These are phyloP conservation scores for Ichneumon xanthorius DNA, from an alignment of 2,888 invertebrate genomes.

Conservation along the genomic window DNA sequence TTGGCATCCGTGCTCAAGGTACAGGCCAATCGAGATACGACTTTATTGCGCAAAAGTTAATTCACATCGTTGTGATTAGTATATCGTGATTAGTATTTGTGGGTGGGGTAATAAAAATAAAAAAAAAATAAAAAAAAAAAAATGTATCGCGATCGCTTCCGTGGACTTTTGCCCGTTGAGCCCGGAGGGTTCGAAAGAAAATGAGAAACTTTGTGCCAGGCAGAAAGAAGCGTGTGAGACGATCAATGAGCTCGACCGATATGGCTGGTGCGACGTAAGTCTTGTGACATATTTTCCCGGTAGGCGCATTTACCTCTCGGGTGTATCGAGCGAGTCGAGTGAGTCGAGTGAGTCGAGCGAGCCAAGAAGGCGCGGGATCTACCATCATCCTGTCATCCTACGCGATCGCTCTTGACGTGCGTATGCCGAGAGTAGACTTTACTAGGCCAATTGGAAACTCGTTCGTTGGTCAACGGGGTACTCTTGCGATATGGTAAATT, in stretches of 20 bases:
- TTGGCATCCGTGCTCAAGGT: slow-evolving; percentile 12
- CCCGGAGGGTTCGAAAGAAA: slow-evolving; percentile 33
- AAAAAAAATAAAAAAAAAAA: slow-evolving; percentile 2
- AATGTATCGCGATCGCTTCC: not conserved
- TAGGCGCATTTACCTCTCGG: slow-evolving; percentile 60
- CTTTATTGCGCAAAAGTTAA: slow-evolving; percentile 55
- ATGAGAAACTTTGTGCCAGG: slow-evolving; percentile 27
- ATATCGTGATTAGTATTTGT: slow-evolving; percentile 40
- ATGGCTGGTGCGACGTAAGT: slow-evolving; percentile 49
- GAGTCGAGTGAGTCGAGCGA: not conserved
- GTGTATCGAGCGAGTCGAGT: slow-evolving; percentile 46
- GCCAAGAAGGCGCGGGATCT: slow-evolving; percentile 47
- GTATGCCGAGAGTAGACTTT: slow-evolving; percentile 69
- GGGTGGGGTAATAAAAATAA: no score
- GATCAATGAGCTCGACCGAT: slow-evolving; percentile 18
- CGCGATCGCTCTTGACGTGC: slow-evolving; percentile 50
- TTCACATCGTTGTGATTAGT: slow-evolving; percentile 47
- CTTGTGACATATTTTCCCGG: slow-evolving; percentile 55
- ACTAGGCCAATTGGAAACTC: slow-evolving; percentile 72
- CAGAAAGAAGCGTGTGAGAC: slow-evolving; percentile 53
- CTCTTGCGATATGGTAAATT: not conserved
- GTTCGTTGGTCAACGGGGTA: slow-evolving; percentile 63
- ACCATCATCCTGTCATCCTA: slow-evolving; percentile 69
- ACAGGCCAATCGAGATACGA: slow-evolving; percentile 52
- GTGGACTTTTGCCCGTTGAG: not conserved